These are phyloP conservation scores for Hydroisotoma schaefferi DNA, from an alignment of 2,888 invertebrate genomes.

Conservation along the genomic window DNA sequence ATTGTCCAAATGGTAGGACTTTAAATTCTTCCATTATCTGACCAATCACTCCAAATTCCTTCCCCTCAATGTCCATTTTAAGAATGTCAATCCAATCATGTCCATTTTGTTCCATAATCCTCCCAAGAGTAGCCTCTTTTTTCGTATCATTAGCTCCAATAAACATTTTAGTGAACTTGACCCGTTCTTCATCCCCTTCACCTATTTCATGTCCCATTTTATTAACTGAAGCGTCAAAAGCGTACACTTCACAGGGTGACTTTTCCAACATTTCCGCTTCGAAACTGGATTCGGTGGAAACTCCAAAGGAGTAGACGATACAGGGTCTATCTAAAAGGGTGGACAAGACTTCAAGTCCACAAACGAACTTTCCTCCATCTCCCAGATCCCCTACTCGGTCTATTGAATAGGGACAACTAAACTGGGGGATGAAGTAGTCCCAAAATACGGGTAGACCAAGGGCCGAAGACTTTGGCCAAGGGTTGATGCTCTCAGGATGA, in stretches of 20 bases:
- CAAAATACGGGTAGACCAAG: no score
- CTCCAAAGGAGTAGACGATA: conserved; percentile 34
- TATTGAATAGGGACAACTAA: conserved; percentile 27
- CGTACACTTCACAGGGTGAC: conserved; percentile 25
- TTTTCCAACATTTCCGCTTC: conserved; percentile 23
- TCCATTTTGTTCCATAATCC: conserved; percentile 18
- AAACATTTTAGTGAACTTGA: conserved; percentile 12
- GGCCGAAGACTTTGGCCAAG: no score
- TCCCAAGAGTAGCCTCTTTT: neutral
- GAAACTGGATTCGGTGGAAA: conserved; percentile 21
- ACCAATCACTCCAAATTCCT: conserved; percentile 21
- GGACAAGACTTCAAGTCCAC: conserved; percentile 24
- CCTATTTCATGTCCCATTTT: conserved; percentile 20
- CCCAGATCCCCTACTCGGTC: conserved; percentile 26
- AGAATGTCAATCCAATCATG: conserved; percentile 27
- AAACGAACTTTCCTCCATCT: conserved; percentile 29
- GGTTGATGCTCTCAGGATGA: no score
- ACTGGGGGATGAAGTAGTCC: conserved; percentile 25
- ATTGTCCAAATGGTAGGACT: conserved; percentile 24
- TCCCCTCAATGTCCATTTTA: conserved; percentile 33
- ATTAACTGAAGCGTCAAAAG: conserved; percentile 21
- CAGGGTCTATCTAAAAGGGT: no score
- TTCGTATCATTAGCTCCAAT: neutral
- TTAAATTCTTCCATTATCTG: conserved; percentile 20
- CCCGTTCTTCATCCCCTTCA: conserved; percentile 9